These are phyloP conservation scores for Saccostrea cuccullata DNA, from an alignment of 1,140 invertebrate genomes.

Conservation along the genomic window DNA sequence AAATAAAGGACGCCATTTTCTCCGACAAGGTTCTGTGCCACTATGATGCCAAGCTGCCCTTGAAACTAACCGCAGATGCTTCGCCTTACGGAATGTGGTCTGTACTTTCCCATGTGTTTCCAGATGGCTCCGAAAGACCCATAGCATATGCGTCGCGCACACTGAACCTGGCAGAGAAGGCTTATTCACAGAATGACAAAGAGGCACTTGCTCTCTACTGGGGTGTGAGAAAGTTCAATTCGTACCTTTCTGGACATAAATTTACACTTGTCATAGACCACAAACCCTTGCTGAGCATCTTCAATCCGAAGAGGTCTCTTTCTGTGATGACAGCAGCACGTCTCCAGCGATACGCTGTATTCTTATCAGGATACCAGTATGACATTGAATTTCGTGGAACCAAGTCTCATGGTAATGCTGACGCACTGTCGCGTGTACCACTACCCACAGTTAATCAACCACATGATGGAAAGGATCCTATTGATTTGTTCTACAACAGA, in stretches of 20 bases:
- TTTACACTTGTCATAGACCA: slow-evolving; percentile 67
- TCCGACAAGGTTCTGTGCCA: too few species aligned
- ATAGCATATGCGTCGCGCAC: slow-evolving; percentile 34
- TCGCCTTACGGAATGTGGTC: slow-evolving; percentile 15
- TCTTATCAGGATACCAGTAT: slow-evolving; percentile 50
- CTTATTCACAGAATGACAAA: slow-evolving; percentile 80
- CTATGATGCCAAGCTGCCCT: too few species aligned
- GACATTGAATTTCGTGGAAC: slow-evolving; percentile 49
- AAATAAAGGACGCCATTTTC: too few species aligned
- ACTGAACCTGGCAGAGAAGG: slow-evolving; percentile 49
- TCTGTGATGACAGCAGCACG: slow-evolving; percentile 61
- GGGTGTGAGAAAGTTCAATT: slow-evolving; percentile 79
- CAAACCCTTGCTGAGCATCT: slow-evolving; percentile 71
- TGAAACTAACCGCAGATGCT: slow-evolving; percentile 2
- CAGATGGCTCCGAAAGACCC: slow-evolving; percentile 17
- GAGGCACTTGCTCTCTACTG: slow-evolving; percentile 80
- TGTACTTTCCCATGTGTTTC: slow-evolving; percentile 17
- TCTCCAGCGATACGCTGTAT: slow-evolving; percentile 50
- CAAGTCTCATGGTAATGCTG: slow-evolving; percentile 66
- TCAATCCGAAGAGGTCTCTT: slow-evolving; percentile 60
- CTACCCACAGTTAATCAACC: background rate
- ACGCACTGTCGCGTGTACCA: slow-evolving; percentile 40
- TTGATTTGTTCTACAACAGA: slow-evolving; percentile 17
- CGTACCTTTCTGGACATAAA: slow-evolving; percentile 77
- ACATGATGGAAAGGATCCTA: background rate